Evolutionary conservation across 2,113 vertebrate genomes (phyloP).

Genomic region (Nyctereutes procyonoides): DNA sequence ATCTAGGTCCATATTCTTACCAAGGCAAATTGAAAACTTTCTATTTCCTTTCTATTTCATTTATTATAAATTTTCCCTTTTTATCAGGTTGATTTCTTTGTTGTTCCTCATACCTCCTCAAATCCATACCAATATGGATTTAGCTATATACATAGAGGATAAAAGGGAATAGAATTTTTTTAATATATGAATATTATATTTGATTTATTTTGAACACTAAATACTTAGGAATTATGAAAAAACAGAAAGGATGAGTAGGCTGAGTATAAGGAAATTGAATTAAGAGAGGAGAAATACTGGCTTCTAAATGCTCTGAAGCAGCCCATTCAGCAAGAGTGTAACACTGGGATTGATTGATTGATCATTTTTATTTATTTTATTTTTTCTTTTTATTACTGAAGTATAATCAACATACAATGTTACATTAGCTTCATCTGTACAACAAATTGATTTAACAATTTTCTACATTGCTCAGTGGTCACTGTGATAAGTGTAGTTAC

Average conservation of each 20-base stretch:
- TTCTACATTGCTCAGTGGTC: neutral
- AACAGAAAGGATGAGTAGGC: neutral
- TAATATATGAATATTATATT: conserved; percentile 38
- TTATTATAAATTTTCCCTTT: neutral
- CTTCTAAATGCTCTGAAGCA: neutral
- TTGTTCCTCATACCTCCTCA: neutral
- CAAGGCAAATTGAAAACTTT: neutral
- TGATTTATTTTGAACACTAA: neutral
- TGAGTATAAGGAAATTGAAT: neutral
- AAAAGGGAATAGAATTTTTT: conserved; percentile 30
- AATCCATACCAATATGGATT: neutral
- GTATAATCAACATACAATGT: neutral
- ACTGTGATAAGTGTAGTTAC: neutral
- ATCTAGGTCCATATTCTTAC: neutral
- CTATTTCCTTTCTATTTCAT: neutral
- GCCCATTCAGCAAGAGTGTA: neutral
- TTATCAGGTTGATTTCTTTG: neutral
- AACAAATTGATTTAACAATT: neutral
- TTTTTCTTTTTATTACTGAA: neutral
- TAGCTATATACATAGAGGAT: neutral
- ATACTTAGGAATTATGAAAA: neutral
- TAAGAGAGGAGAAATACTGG: neutral
- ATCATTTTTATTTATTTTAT: neutral
- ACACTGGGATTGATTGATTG: neutral
- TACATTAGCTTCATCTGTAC: neutral